phyloP scores from a whole-genome alignment of 2,113 vertebrate genomes.

The Aegithalos caudatus region DNA sequence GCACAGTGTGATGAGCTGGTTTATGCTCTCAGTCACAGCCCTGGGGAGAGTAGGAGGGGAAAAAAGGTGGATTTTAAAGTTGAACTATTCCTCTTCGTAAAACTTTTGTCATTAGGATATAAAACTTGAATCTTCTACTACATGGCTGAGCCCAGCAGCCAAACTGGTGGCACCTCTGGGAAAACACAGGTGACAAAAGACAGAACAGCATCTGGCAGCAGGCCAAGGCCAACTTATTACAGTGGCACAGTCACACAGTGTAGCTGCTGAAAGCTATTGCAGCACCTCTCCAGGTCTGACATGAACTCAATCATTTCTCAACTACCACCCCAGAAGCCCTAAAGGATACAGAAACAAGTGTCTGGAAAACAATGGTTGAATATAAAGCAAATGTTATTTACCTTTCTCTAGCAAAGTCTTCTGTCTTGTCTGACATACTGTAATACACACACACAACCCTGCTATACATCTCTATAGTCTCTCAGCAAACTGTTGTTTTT shows the following conservation, averaged over 20 bases:
- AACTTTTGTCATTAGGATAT: not conserved
- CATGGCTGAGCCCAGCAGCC: not conserved
- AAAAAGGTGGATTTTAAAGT: not conserved
- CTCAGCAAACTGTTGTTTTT: not conserved
- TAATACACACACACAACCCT: not conserved
- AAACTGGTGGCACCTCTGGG: not conserved
- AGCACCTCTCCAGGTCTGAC: not conserved
- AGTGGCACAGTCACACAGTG: not conserved
- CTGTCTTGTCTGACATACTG: not conserved
- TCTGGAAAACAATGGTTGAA: not conserved
- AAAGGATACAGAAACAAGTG: not conserved
- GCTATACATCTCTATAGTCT: not conserved
- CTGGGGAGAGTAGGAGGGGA: slow-evolving; percentile 63
- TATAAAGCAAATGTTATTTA: not conserved
- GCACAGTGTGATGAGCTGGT: slow-evolving; percentile 95
- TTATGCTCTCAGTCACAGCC: slow-evolving; percentile 99
- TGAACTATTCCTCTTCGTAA: not conserved
- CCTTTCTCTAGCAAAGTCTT: not conserved
- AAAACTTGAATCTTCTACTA: not conserved
- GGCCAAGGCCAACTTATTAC: not conserved
- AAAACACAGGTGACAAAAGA: not conserved
- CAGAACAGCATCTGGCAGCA: not conserved
- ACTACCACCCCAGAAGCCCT: not conserved
- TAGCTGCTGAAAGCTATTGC: not conserved
- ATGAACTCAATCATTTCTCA: not conserved